Percentiles rank a stretch among this genome's conserved stretches.
Evolutionary conservation across 2,888 invertebrate genomes (phyloP).

Genomic region (Eilema caniola): DNA sequence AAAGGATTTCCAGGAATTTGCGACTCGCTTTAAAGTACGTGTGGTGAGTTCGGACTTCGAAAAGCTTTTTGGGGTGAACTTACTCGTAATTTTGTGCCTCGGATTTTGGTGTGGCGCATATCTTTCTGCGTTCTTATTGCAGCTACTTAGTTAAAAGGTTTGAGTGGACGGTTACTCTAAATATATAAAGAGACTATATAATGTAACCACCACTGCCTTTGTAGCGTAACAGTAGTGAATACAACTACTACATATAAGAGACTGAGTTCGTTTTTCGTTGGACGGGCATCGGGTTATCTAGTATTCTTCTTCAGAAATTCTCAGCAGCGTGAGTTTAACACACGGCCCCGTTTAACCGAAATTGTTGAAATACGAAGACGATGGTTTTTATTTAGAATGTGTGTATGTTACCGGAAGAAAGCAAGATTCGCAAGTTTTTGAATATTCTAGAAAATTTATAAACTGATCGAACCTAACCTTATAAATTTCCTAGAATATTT

Average conservation of each 20-base stretch:
- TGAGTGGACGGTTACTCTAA: neutral
- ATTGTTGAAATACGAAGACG: too few species aligned
- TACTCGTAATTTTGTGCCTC: constrained; percentile 47
- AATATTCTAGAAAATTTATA: too few species aligned
- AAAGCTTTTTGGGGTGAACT: constrained; percentile 63
- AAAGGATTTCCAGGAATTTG: constrained; percentile 74
- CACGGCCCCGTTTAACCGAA: too few species aligned
- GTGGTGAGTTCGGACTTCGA: constrained; percentile 64
- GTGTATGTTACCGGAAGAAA: too few species aligned
- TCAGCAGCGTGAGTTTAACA: neutral
- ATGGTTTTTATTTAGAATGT: too few species aligned
- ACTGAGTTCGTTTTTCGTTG: neutral
- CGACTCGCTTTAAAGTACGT: constrained; percentile 64
- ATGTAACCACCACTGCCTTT: neutral
- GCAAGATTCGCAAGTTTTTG: too few species aligned
- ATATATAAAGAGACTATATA: neutral
- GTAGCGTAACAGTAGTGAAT: neutral
- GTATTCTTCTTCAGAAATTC: neutral
- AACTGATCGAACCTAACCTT: too few species aligned
- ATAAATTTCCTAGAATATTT: too few species aligned
- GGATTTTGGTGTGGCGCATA: constrained; percentile 38
- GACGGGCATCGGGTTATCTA: neutral
- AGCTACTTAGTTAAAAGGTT: constrained; percentile 2
- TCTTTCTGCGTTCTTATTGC: constrained; percentile 27
- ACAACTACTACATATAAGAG: neutral